Conservation (phyloP, 2,888 invertebrate species). For the Andrena fulva region DNA sequence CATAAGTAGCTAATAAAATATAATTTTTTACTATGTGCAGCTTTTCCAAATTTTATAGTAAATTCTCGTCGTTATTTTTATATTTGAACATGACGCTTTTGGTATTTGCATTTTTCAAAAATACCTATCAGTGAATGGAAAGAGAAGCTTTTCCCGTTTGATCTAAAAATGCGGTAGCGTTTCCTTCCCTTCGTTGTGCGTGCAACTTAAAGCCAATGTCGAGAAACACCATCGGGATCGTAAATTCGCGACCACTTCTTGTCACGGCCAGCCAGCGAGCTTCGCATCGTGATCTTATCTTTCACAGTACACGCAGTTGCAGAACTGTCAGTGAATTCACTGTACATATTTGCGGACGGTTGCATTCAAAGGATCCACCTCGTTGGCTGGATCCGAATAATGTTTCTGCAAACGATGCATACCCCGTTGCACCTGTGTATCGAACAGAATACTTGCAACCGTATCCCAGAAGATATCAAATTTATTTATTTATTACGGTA, state of each 20-base stretch:
- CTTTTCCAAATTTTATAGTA: too few relatives aligned
- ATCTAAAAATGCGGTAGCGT: not conserved
- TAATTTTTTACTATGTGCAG: too few relatives aligned
- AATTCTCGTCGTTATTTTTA: too few relatives aligned
- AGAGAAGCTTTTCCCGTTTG: too few relatives aligned
- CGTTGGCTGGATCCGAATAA: slow-evolving; percentile 40
- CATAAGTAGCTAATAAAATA: too few relatives aligned
- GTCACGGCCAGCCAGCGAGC: slow-evolving; percentile 51
- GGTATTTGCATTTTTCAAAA: too few relatives aligned
- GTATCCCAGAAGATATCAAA: too few relatives aligned
- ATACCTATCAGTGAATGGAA: too few relatives aligned
- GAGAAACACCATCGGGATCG: slow-evolving; percentile 45
- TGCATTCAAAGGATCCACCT: slow-evolving; percentile 35
- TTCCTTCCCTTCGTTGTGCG: slow-evolving; percentile 15
- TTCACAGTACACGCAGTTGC: slow-evolving; percentile 55
- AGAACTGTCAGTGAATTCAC: slow-evolving; percentile 13
- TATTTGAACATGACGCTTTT: too few relatives aligned
- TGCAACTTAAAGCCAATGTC: slow-evolving; percentile 28
- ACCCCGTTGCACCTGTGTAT: not conserved
- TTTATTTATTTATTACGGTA: too few relatives aligned
- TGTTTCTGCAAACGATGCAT: slow-evolving; percentile 23
- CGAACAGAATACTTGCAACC: not conserved
- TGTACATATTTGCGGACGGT: slow-evolving; percentile 17
- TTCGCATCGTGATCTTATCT: slow-evolving; percentile 70
- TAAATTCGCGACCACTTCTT: slow-evolving; percentile 66